Evolutionary conservation across 1,140 invertebrate genomes (phyloP), one percentile per base, ranked within the genome.

Genomic region (Pseudomyrmex gracilis): DNA sequence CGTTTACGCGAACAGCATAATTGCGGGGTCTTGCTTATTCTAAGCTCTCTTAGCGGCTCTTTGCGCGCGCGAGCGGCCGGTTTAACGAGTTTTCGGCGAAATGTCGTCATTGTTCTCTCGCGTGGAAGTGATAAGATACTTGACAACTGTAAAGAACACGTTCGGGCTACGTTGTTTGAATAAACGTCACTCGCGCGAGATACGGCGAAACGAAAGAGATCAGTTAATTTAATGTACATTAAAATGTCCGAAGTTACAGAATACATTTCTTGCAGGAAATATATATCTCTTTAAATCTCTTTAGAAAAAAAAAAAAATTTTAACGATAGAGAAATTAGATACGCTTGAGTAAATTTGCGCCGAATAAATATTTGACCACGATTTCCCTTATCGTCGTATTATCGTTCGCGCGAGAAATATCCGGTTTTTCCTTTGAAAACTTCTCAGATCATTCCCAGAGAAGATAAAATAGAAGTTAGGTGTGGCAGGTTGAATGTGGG

Each of bases 401-500:
- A 34, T 34, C 34, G 34, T 17, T 76, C 13, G 43, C 43, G 67
- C 8, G 47, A 10, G 8, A 20, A 57, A 43, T 66, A 20, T 9
- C 24, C 20, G 9, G 8, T 58, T 78, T 68, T 58, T 70, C 34
- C 47, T 58, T 7, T 22, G 22, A 17, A 22, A 51, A 34, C 34
- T 34, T 24, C 66, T 58, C 64, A 49, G 74, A 82, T 84, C 82
- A 83, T 85, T 87, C 70, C 63, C 24, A 53, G 71, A 57, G 47
- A 80, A 78, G 85, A 84, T 77, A 80, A 85, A 34, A 77, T 43
- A 53, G 24, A 77, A 77, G 47, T 17, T 12, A 77, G 73, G 61
- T 64, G 74, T 78, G 76, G 64, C 76, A 78, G 76, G 51, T 78
- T 78, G 64, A 70, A 78, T 78, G 74, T 57, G 47, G 20, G 9